Conservation (phyloP, 1,140 invertebrate genomes). For the Ceratitis capitata region DNA sequence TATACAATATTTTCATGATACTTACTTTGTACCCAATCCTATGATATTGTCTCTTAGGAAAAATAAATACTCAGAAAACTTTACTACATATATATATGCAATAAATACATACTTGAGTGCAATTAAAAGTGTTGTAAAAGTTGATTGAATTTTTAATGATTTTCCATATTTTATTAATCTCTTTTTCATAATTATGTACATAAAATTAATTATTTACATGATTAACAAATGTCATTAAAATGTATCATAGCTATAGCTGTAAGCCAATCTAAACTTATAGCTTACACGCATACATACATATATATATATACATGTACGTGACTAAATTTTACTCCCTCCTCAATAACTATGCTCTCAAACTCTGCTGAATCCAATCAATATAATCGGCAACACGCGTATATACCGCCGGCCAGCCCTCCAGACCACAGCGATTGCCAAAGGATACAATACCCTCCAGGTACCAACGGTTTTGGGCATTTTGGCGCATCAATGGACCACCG, state of each 20-base stretch:
- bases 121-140: no score
- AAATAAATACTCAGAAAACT: no score
- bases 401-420: slow-evolving; percentile 77
- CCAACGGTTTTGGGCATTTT: slow-evolving; percentile 54
- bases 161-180: not conserved
- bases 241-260: not conserved
- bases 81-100: no score
- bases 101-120: no score
- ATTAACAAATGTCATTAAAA: not conserved
- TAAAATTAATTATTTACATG: not conserved
- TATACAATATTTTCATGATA: no score
- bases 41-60: no score
- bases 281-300: not conserved
- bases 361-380: slow-evolving; percentile 76
- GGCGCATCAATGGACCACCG: slow-evolving; percentile 80
- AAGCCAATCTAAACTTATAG: not conserved
- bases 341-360: slow-evolving; percentile 61
- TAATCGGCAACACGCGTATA: slow-evolving; percentile 78
- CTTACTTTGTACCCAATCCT: no score
- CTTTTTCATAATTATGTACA: not conserved
- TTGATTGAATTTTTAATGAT: not conserved
- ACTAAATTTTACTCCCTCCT: not conserved
- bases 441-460: slow-evolving; percentile 75
- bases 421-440: slow-evolving; percentile 80
- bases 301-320: not conserved